Percentiles rank a stretch among this genome's conserved stretches.
Evolutionary conservation across 1,140 invertebrate species (phyloP).

Genomic region (Grapholita molesta): DNA sequence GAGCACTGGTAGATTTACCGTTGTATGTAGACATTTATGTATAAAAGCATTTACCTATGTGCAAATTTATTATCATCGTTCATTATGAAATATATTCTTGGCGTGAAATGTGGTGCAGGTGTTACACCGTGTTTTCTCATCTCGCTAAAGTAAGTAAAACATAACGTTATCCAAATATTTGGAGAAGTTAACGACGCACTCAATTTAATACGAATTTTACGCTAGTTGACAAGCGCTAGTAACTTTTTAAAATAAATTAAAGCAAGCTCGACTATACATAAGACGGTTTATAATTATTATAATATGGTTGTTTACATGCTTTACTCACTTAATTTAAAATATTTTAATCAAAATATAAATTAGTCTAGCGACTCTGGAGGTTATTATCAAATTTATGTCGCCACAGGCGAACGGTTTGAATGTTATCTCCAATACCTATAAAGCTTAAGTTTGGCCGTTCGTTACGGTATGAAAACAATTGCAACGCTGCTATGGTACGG

Average conservation of each 20-base stretch:
- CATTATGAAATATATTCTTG: background rate
- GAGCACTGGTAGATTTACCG: too few relatives aligned
- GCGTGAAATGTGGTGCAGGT: too few relatives aligned
- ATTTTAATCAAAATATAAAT: background rate
- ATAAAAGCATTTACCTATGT: background rate
- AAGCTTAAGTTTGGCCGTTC: constrained; percentile 9
- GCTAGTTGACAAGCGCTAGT: background rate
- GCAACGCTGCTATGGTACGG: background rate
- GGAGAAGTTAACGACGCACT: background rate
- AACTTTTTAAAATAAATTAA: background rate
- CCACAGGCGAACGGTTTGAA: background rate
- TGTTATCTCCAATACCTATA: constrained; percentile 12
- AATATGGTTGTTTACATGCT: background rate
- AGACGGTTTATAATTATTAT: background rate
- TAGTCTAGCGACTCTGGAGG: background rate
- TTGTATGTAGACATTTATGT: too few relatives aligned
- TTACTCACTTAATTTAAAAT: background rate
- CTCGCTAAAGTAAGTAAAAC: background rate
- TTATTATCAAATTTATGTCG: background rate
- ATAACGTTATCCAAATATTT: background rate
- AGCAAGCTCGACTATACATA: background rate
- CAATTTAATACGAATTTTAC: background rate
- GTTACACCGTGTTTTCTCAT: background rate
- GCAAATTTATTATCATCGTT: background rate
- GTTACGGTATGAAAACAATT: constrained; percentile 10